These are phyloP conservation scores for Chlorospingus flavigularis DNA, from an alignment of 2,797 vertebrate species.

Conservation along the genomic window DNA sequence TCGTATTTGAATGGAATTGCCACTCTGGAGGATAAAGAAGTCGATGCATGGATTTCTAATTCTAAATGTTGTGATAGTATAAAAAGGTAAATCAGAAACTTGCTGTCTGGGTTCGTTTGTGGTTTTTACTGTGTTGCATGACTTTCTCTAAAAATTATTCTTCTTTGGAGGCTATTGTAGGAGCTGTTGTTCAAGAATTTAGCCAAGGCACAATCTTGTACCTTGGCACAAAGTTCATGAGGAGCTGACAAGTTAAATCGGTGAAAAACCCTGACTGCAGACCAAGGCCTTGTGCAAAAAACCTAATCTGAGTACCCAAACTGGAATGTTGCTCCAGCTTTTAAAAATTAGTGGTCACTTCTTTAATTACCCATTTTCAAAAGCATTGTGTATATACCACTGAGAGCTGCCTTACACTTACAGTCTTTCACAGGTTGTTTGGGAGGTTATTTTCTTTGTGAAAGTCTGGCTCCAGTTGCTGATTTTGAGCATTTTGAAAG, in stretches of 20 bases:
- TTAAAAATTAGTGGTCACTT: neutral
- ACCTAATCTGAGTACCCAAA: neutral
- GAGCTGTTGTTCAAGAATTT: neutral
- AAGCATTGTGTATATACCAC: neutral
- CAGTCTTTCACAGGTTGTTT: neutral
- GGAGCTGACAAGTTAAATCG: neutral
- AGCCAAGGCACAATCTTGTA: neutral
- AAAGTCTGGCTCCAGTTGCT: neutral
- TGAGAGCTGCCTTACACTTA: neutral
- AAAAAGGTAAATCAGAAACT: slow-evolving; percentile 29
- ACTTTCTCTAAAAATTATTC: neutral
- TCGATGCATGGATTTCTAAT: slow-evolving; percentile 59
- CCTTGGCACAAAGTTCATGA: neutral
- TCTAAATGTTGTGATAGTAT: neutral
- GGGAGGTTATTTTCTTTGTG: neutral
- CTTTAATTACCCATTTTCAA: neutral
- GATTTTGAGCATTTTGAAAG: neutral
- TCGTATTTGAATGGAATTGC: slow-evolving; percentile 31
- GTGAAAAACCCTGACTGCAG: neutral
- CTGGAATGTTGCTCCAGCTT: neutral
- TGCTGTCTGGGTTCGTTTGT: neutral
- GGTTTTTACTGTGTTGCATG: fast-evolving
- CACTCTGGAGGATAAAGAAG: slow-evolving; percentile 30
- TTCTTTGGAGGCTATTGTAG: neutral
- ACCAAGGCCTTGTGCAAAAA: neutral